phyloP scores from a whole-genome alignment of 2,888 invertebrate genomes.

The Tridacna gigas region DNA sequence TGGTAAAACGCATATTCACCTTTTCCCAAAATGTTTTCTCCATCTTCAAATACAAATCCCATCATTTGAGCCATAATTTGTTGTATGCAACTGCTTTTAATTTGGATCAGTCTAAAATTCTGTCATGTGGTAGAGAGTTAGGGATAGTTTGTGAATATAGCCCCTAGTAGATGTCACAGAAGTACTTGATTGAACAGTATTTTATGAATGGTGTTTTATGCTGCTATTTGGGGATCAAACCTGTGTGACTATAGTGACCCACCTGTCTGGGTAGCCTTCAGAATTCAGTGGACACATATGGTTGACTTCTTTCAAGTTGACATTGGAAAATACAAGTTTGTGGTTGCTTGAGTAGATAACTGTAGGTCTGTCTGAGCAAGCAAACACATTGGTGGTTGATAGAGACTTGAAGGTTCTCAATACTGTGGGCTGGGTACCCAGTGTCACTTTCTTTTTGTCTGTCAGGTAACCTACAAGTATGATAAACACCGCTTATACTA shows the following conservation, averaged over 20 bases:
- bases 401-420: conserved; percentile 90
- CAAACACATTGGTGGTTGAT: conserved; percentile 97
- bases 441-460: conserved; percentile 97
- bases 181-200: too few relatives aligned
- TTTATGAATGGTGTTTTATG: too few relatives aligned
- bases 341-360: conserved; percentile 99
- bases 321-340: conserved; percentile 99
- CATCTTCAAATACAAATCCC: too few relatives aligned
- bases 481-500: too few relatives aligned
- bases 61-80: too few relatives aligned
- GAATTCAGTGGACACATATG: conserved; percentile 99
- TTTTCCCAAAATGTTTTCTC: not conserved
- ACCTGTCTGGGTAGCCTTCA: conserved; percentile 97
- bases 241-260: conserved; percentile 39
- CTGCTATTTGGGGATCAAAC: too few relatives aligned
- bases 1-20: not conserved
- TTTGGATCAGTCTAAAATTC: not conserved
- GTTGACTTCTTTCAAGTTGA: conserved; percentile 90
- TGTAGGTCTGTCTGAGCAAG: conserved; percentile 98
- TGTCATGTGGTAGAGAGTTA: not conserved
- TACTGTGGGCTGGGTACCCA: conserved; percentile 98
- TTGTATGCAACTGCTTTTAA: not conserved
- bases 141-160: not conserved
- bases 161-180: too few relatives aligned
- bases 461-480: conserved; percentile 88